Conservation (phyloP, 92 coral and sea anemone species). For the Zoanthus solanderi region DNA sequence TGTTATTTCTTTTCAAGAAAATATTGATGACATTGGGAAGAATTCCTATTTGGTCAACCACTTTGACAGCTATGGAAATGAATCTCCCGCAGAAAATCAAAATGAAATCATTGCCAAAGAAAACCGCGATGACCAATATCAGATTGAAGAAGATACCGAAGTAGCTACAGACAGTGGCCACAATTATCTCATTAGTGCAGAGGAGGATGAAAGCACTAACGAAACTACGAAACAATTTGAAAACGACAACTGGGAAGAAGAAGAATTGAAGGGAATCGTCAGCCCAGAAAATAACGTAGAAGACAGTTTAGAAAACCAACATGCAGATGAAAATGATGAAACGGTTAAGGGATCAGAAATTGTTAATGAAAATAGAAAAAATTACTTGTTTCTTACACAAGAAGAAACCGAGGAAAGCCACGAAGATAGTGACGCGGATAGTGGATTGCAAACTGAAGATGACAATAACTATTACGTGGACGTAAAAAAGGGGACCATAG, state of each 20-base stretch:
- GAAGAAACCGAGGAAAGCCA: neutral
- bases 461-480: constrained; percentile 4
- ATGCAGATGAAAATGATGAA: neutral
- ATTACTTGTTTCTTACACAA: neutral
- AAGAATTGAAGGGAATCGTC: neutral
- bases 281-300: neutral
- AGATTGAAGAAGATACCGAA: neutral
- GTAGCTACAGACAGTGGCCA: constrained; percentile 4
- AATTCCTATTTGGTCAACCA: constrained; percentile 9
- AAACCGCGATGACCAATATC: constrained; percentile 40
- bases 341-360: neutral
- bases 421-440: constrained; percentile 25
- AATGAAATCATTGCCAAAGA: constrained; percentile 14
- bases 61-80: neutral
- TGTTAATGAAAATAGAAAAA: neutral
- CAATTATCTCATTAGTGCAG: constrained; percentile 12
- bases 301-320: neutral
- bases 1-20: neutral
- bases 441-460: constrained; percentile 41
- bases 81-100: constrained; percentile 6
- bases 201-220: neutral
- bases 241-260: neutral
- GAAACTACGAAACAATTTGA: neutral
- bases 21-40: neutral
- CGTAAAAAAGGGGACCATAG: neutral